Evolutionary conservation across 2,797 vertebrate genomes (phyloP).

Genomic region (Sebastes trivittatus): DNA sequence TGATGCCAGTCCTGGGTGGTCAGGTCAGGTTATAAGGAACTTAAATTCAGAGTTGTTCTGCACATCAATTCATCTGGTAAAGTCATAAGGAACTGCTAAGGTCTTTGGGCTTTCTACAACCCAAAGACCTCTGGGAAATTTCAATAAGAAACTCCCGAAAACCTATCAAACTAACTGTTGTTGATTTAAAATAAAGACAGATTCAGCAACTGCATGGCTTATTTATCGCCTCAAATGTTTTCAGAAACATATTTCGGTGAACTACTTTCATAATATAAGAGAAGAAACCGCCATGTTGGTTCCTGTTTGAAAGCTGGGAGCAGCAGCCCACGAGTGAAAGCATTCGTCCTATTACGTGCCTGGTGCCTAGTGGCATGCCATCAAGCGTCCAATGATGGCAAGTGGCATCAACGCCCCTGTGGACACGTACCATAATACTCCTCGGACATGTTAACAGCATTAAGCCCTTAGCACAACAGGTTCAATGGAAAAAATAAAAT

Average conservation of each 20-base stretch:
- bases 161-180: no score
- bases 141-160: not conserved
- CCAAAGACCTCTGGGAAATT: not conserved
- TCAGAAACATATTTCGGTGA: not conserved
- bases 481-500: no score
- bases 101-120: not conserved
- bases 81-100: no score
- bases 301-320: not conserved
- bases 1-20: conserved; percentile 25
- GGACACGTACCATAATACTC: no score
- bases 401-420: no score
- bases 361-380: not conserved
- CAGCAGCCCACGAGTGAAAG: not conserved
- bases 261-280: not conserved
- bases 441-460: no score
- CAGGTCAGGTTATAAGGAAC: conserved; percentile 7
- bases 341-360: not conserved
- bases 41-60: no score
- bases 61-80: no score
- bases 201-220: not conserved
- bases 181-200: not conserved
- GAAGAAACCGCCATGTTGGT: not conserved
- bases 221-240: not conserved
- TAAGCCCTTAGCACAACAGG: no score
- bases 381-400: not conserved